Percentiles rank a stretch among this genome's conserved stretches.
Evolutionary conservation across 2,888 invertebrate species (phyloP).

Genomic region (Harpalus rubripes): DNA sequence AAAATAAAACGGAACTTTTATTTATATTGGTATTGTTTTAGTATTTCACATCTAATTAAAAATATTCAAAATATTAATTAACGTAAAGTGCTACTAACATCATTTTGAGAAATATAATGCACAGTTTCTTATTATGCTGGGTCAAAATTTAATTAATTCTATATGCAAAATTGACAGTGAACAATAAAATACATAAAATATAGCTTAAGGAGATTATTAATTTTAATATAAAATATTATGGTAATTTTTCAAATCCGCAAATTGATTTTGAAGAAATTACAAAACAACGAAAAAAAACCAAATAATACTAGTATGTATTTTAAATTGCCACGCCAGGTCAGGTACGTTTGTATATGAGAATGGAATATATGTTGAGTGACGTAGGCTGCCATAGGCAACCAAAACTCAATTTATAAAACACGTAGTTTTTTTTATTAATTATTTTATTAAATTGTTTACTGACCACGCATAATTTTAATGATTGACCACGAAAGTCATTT

Average conservation of each 20-base stretch:
- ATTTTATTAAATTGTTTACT: no score
- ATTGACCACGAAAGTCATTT: no score
- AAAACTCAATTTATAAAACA: no score
- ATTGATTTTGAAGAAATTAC: background rate
- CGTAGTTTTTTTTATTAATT: background rate
- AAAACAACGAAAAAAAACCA: no score
- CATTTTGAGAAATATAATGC: background rate
- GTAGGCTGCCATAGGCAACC: no score
- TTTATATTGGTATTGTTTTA: conserved; percentile 11
- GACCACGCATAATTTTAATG: no score
- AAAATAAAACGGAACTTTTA: conserved; percentile 30
- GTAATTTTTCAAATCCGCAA: conserved; percentile 7
- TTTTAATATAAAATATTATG: conserved; percentile 15
- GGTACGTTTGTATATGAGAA: no score
- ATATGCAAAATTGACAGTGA: background rate
- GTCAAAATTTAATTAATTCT: conserved; percentile 42
- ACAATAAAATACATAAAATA: conserved; percentile 13
- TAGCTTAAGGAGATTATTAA: conserved; percentile 6
- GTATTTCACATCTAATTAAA: conserved; percentile 29
- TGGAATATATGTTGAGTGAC: no score
- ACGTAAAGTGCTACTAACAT: background rate
- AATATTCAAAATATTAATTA: conserved; percentile 40
- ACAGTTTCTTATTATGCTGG: conserved; percentile 10
- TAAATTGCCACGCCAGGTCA: no score
- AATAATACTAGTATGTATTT: no score